These are phyloP conservation scores for Monopterus albus DNA, from an alignment of 2,113 vertebrate genomes.

Conservation along the genomic window DNA sequence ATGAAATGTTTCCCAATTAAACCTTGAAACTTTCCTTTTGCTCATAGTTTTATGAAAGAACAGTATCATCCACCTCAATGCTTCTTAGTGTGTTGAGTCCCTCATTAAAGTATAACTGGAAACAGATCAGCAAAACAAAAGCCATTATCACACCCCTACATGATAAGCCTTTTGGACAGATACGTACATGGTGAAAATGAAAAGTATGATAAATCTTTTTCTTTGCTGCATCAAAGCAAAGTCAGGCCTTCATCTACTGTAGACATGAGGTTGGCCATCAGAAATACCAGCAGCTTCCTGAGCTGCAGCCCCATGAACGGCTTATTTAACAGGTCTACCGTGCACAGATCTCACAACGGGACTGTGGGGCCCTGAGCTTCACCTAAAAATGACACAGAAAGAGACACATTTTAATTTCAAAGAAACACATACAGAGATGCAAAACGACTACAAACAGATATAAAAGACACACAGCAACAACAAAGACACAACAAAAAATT, in stretches of 20 bases:
- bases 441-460: not conserved
- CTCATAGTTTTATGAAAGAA: slow-evolving; percentile 13
- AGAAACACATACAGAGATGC: too few species aligned
- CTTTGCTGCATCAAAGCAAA: slow-evolving; percentile 17
- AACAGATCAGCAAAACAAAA: slow-evolving; percentile 38
- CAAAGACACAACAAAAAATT: too few species aligned
- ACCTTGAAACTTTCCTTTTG: slow-evolving; percentile 23
- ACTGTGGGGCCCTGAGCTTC: not conserved
- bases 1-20: not conserved
- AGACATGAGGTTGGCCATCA: not conserved
- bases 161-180: slow-evolving; percentile 14
- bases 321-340: not conserved
- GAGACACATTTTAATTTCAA: too few species aligned
- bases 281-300: not conserved
- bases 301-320: not conserved
- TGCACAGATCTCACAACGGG: not conserved
- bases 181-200: slow-evolving; percentile 11
- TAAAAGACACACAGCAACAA: too few species aligned
- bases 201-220: slow-evolving; percentile 21
- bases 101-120: slow-evolving; percentile 34
- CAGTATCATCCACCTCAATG: slow-evolving; percentile 24
- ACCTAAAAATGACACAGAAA: too few species aligned
- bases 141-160: slow-evolving; percentile 5
- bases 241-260: slow-evolving; percentile 15
- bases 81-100: slow-evolving; percentile 9